These are phyloP conservation scores for Luidia sarsii DNA, from an alignment of 53 echinoderm and acorn worm genomes.

Conservation along the genomic window DNA sequence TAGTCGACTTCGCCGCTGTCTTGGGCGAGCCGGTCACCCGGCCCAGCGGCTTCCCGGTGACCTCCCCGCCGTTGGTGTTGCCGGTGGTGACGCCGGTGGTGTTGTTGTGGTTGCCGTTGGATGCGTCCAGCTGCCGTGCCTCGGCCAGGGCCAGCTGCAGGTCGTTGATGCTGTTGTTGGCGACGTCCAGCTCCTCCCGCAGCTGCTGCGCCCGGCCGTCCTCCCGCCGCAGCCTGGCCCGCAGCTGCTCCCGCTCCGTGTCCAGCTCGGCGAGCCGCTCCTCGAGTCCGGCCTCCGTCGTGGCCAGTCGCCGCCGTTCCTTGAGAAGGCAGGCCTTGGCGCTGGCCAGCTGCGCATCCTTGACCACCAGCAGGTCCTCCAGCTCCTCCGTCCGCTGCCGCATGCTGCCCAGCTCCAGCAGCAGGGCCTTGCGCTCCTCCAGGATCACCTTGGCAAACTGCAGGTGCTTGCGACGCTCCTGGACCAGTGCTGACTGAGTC, in stretches of 20 bases:
- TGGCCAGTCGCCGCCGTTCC: constrained; percentile 69
- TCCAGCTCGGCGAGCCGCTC: constrained; percentile 93
- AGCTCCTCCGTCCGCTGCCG: constrained; percentile 77
- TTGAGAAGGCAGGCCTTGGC: constrained; percentile 51
- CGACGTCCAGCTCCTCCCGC: constrained; percentile 64
- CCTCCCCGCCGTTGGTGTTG: constrained; percentile 42
- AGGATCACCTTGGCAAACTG: constrained; percentile 85
- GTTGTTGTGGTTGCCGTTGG: constrained; percentile 41
- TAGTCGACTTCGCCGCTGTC: constrained; percentile 62
- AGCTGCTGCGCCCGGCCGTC: constrained; percentile 86
- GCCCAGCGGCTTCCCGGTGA: constrained; percentile 16
- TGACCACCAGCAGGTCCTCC: constrained; percentile 69
- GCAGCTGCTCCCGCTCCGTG: constrained; percentile 92
- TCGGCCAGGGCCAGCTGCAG: constrained; percentile 53
- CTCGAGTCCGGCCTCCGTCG: constrained; percentile 92
- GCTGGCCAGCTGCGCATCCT: constrained; percentile 63
- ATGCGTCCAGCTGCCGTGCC: constrained; percentile 33
- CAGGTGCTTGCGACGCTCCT: constrained; percentile 84
- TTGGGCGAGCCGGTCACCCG: constrained; percentile 46
- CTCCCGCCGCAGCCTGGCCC: constrained; percentile 82
- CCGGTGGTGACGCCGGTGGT: constrained; percentile 41
- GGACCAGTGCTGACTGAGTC: constrained; percentile 71
- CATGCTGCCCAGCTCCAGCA: constrained; percentile 71
- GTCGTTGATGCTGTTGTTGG: constrained; percentile 51
- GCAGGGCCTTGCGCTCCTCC: constrained; percentile 74